Evolutionary conservation across 1,140 invertebrate genomes (phyloP).

Genomic region (Pygmarrhopalites habei): DNA sequence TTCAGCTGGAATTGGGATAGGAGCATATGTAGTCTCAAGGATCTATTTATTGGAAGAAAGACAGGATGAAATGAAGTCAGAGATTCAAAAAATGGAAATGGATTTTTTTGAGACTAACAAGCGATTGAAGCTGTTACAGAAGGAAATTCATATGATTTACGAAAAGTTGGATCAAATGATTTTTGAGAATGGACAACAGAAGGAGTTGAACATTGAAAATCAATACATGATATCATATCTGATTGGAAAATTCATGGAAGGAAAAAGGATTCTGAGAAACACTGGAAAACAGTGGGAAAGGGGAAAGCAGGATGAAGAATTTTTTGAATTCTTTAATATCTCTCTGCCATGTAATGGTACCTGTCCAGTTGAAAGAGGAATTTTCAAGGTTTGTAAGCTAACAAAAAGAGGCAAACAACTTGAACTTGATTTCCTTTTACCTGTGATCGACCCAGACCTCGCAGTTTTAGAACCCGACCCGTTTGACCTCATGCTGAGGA

Average conservation of each 20-base stretch:
- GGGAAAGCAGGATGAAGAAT: background rate
- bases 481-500: conserved; percentile 11
- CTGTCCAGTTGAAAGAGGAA: conserved; percentile 15
- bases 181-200: no score
- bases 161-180: no score
- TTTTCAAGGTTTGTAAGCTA: background rate
- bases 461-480: conserved; percentile 23
- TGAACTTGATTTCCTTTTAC: conserved; percentile 14
- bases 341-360: conserved; percentile 14
- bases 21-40: no score
- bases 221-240: no score
- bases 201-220: no score
- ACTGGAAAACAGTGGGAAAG: conserved; percentile 3
- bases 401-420: background rate
- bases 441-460: conserved; percentile 5
- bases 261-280: conserved; percentile 11
- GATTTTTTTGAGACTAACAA: no score
- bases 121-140: no score
- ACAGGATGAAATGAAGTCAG: no score
- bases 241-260: no score
- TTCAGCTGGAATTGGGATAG: conserved; percentile 6
- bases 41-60: no score
- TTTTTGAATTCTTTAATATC: conserved; percentile 28
- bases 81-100: no score
- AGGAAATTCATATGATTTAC: no score